Conservation (phyloP, 2,797 vertebrate genomes). For the Apodemus agrarius region DNA sequence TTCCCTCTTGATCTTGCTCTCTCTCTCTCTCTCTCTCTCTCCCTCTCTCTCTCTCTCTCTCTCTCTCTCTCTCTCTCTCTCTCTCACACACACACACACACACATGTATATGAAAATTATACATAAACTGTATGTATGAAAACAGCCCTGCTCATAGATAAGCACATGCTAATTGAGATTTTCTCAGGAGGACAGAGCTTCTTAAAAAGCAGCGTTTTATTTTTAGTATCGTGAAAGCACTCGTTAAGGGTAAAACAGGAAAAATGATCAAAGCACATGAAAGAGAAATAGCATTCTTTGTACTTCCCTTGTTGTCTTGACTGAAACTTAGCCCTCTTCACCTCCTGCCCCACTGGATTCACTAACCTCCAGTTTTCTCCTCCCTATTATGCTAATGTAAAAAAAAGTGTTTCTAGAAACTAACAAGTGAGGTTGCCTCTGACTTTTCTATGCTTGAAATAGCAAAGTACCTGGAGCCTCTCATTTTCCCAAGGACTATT, state of each 20-base stretch:
- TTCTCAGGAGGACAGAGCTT: slow-evolving; percentile 56
- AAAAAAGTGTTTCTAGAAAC: slow-evolving; percentile 64
- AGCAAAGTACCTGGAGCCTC: slow-evolving; percentile 36
- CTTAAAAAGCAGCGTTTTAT: slow-evolving; percentile 69
- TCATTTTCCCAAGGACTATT: slow-evolving; percentile 63
- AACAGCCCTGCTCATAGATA: neutral
- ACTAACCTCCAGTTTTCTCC: slow-evolving; percentile 70
- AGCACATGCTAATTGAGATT: slow-evolving; percentile 47
- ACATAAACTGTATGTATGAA: neutral
- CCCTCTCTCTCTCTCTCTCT: too few relatives aligned
- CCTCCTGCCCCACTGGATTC: slow-evolving; percentile 72
- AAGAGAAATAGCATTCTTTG: slow-evolving; percentile 77
- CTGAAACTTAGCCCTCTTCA: slow-evolving; percentile 78
- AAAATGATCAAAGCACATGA: slow-evolving; percentile 79
- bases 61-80: too few relatives aligned
- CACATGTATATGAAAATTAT: neutral
- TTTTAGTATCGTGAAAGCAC: slow-evolving; percentile 77
- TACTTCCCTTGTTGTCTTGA: slow-evolving; percentile 75
- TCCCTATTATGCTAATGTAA: slow-evolving; percentile 70
- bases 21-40: too few relatives aligned
- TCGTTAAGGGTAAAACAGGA: slow-evolving; percentile 75
- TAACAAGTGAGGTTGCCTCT: slow-evolving; percentile 62
- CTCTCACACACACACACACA: slow-evolving; percentile 6
- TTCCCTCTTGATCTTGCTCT: neutral
- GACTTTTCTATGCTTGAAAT: slow-evolving; percentile 72